phyloP scores from a whole-genome alignment of 2,888 invertebrate species.

The Lasioglossum vierecki region DNA sequence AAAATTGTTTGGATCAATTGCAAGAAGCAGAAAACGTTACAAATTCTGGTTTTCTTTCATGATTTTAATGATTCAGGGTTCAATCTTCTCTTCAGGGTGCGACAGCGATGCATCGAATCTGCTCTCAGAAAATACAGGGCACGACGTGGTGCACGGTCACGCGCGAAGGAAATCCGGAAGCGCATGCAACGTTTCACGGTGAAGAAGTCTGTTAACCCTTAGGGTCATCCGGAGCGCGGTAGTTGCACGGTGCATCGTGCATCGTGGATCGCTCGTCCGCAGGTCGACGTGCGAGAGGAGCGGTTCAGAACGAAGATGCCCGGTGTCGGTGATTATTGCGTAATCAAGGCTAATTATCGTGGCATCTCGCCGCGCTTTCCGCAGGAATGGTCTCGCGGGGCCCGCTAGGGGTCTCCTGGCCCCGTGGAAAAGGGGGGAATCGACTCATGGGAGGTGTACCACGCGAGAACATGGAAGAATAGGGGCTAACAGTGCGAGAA shows the following conservation, averaged over 20 bases:
- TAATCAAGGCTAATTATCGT: constrained; percentile 80
- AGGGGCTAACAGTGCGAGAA: constrained; percentile 26
- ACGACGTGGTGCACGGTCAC: neutral
- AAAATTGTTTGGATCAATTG: too few species aligned
- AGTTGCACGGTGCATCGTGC: neutral
- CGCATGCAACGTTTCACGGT: neutral
- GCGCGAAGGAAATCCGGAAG: constrained; percentile 1
- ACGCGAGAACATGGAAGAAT: constrained; percentile 16
- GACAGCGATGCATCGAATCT: neutral
- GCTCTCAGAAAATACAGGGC: neutral
- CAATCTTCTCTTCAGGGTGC: neutral
- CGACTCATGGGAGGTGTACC: neutral
- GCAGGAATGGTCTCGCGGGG: constrained; percentile 18
- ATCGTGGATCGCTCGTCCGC: neutral
- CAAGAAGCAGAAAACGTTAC: too few species aligned
- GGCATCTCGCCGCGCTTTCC: constrained; percentile 60
- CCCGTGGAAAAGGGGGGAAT: neutral
- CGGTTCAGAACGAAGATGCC: constrained; percentile 54
- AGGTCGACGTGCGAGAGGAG: constrained; percentile 38
- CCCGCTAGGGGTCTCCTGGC: neutral
- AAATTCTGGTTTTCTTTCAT: too few species aligned
- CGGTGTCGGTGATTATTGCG: constrained; percentile 75
- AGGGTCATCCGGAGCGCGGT: constrained; percentile 13
- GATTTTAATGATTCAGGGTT: neutral
- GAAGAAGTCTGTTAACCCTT: constrained; percentile 34